These are phyloP conservation scores for Lapara coniferarum DNA, from an alignment of 2,888 invertebrate genomes.

Conservation along the genomic window DNA sequence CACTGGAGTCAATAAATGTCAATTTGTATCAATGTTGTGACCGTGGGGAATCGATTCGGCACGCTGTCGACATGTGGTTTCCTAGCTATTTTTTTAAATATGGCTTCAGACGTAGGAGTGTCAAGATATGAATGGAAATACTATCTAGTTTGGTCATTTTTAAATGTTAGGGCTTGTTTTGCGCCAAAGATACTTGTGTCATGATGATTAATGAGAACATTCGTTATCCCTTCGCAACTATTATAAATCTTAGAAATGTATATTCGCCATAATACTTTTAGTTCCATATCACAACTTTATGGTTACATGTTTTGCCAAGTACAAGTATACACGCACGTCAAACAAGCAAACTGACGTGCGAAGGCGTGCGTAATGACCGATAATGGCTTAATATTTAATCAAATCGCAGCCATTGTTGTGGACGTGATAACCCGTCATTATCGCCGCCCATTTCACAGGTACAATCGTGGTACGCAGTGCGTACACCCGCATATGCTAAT, in stretches of 20 bases:
- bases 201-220: too few species aligned
- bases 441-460: constrained; percentile 39
- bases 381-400: constrained; percentile 67
- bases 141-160: neutral
- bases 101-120: neutral
- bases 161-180: too few species aligned
- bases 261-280: too few species aligned
- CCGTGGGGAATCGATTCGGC: constrained; percentile 23
- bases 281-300: neutral
- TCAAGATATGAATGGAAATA: neutral
- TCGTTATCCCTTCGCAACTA: too few species aligned
- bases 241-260: too few species aligned
- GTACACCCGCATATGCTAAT: constrained; percentile 22
- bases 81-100: constrained; percentile 1
- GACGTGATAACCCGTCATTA: constrained; percentile 59
- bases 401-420: constrained; percentile 42
- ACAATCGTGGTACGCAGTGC: constrained; percentile 25
- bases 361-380: constrained; percentile 28
- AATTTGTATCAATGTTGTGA: constrained; percentile 46
- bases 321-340: neutral
- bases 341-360: neutral
- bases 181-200: too few species aligned
- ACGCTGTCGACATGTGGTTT: constrained; percentile 9
- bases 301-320: neutral
- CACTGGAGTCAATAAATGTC: constrained; percentile 47